Conservation (phyloP, 2,113 vertebrate genomes). For the Semnornis frantzii region DNA sequence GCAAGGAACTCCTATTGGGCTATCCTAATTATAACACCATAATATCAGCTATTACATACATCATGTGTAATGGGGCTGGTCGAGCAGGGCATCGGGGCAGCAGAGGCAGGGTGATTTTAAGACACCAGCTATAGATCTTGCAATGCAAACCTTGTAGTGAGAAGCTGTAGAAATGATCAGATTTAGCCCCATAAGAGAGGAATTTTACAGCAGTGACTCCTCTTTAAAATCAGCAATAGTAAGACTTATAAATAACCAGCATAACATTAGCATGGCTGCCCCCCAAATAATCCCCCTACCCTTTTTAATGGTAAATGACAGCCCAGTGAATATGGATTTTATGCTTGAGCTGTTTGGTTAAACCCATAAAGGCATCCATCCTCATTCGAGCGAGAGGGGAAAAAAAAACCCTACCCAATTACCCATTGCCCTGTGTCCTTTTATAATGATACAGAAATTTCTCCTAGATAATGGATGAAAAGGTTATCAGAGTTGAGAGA, state of each 20-base stretch:
- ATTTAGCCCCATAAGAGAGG: neutral
- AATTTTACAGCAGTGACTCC: slow-evolving; percentile 4
- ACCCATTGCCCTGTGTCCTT: slow-evolving; percentile 71
- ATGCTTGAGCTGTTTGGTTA: slow-evolving; percentile 72
- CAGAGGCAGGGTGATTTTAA: neutral
- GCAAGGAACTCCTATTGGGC: slow-evolving; percentile 35
- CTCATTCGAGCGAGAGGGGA: slow-evolving; percentile 51
- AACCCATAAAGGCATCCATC: slow-evolving; percentile 64
- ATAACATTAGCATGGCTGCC: slow-evolving; percentile 37
- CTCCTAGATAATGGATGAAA: slow-evolving; percentile 70
- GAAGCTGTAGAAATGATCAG: neutral
- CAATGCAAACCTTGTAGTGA: neutral
- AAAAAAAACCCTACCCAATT: slow-evolving; percentile 62
- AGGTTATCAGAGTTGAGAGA: slow-evolving; percentile 68
- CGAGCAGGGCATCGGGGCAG: neutral
- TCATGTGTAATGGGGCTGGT: neutral
- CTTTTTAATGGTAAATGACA: slow-evolving; percentile 69
- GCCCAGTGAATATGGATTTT: slow-evolving; percentile 69
- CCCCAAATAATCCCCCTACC: slow-evolving; percentile 51
- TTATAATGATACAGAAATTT: slow-evolving; percentile 70
- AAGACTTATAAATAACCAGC: slow-evolving; percentile 55
- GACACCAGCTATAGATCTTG: neutral
- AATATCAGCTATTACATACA: slow-evolving; percentile 19
- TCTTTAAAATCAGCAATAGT: slow-evolving; percentile 36
- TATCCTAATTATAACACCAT: slow-evolving; percentile 42